Base-by-base conservation (phyloP, 2,797 vertebrate genomes). In the Chloroceryle inda region DNA sequence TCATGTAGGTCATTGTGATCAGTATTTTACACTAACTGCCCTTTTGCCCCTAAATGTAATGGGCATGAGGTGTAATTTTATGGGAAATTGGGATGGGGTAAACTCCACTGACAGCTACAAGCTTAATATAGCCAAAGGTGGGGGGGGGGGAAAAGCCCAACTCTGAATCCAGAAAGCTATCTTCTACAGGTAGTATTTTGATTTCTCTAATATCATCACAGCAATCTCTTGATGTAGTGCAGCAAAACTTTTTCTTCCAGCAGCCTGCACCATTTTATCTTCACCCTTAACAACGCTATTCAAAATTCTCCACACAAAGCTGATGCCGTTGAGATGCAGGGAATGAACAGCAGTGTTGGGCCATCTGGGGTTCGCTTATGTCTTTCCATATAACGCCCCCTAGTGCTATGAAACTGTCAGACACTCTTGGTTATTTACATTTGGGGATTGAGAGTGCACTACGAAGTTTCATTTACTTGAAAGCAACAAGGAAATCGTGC, bases 321-420 rank as follows among this genome's bases (percentile, higher is more conserved):
- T 26, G 24, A 52, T 21, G 56, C 61, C 15, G 16, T 58, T 11
- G 80, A 77, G 87, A 86, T 35, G 73, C 38, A 3, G 71, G 55
- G 92, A 71, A 82, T 82, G 75, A 80, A 8, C 85, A 89, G 90
- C 95, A 84, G 68, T 3, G 16, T 14, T 6, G 52, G 45, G 16
- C 1, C 8, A 22, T 5, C 5, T 0, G 11, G 10, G 15, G 31
- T 71, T 61, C 4, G 3, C 12, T 5, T 14, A 81, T 83, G 50
- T 45, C 92, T 93, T 97, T 94, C 95, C 92, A 59, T 58, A 40
- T 33, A 91, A 40, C 92, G 98, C 97, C 98, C 98, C 53, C 98
- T 98, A 98, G 97, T 0, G 98, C 6, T 23, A 3, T 21, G 29
- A 49, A 83, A 18, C 31, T 20, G 61, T 33, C 68, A 56, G 7